These are phyloP conservation scores for Leptinotarsa tumamoca DNA, from an alignment of 2,888 invertebrate species.

Conservation along the genomic window DNA sequence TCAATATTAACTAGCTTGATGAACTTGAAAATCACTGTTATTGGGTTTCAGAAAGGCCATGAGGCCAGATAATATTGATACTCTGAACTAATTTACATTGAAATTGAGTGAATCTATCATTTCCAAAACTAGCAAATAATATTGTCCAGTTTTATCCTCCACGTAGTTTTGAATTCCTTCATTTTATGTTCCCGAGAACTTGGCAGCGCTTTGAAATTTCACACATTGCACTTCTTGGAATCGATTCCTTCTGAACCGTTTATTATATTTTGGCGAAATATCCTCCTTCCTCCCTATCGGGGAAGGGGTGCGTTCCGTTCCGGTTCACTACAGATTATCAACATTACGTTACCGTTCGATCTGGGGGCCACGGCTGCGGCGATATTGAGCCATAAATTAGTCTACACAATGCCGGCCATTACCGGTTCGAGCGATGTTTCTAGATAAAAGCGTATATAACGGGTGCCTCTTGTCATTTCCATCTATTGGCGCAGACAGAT, in stretches of 20 bases:
- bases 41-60: no score
- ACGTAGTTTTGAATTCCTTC: background rate
- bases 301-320: slow-evolving; percentile 50
- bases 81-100: no score
- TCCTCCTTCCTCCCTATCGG: slow-evolving; percentile 1
- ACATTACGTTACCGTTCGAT: slow-evolving; percentile 61
- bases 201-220: slow-evolving; percentile 3
- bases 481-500: slow-evolving; percentile 41
- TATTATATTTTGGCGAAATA: slow-evolving; percentile 34
- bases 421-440: slow-evolving; percentile 59
- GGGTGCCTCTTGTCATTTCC: slow-evolving; percentile 56
- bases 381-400: slow-evolving; percentile 64
- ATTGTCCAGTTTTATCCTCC: background rate
- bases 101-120: no score
- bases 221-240: slow-evolving; percentile 17
- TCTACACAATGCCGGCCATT: slow-evolving; percentile 62
- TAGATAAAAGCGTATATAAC: slow-evolving; percentile 58
- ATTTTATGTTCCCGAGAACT: background rate
- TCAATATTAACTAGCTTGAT: no score
- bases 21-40: no score
- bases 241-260: slow-evolving; percentile 32
- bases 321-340: slow-evolving; percentile 61
- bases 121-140: no score
- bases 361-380: slow-evolving; percentile 55
- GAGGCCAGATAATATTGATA: no score